Evolutionary conservation across 1,140 invertebrate species (phyloP).

Genomic region (Amphibalanus amphitrite): DNA sequence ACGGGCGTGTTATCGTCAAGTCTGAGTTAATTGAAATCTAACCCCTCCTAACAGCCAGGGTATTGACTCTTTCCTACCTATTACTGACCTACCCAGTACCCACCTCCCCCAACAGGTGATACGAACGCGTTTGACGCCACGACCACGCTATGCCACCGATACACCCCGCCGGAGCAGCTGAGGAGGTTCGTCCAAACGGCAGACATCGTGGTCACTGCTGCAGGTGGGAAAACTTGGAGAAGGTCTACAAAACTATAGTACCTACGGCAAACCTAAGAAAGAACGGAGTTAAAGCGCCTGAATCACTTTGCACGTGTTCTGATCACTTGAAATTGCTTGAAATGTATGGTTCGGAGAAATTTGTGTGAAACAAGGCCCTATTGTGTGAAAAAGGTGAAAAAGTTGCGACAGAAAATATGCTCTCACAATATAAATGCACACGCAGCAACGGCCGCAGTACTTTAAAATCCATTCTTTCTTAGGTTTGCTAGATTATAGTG

Average conservation of each 20-base stretch:
- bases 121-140: constrained; percentile 56
- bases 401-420: too few relatives aligned
- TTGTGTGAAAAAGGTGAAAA: background rate
- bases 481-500: too few relatives aligned
- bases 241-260: background rate
- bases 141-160: constrained; percentile 68
- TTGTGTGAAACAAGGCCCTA: background rate
- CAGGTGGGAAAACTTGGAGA: constrained; percentile 30
- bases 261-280: background rate
- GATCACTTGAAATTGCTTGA: background rate
- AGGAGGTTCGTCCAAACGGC: constrained; percentile 45
- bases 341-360: too few relatives aligned
- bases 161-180: constrained; percentile 59
- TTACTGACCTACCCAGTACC: too few relatives aligned
- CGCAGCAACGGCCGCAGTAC: too few relatives aligned
- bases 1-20: too few relatives aligned
- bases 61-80: too few relatives aligned
- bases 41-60: too few relatives aligned
- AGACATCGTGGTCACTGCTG: constrained; percentile 65
- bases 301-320: too few relatives aligned
- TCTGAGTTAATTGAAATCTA: too few relatives aligned
- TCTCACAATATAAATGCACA: too few relatives aligned
- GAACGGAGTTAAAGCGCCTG: background rate
- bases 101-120: constrained; percentile 29
- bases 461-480: too few relatives aligned